These are phyloP conservation scores for Hypomesus transpacificus DNA, from an alignment of 2,113 vertebrate genomes.

Conservation along the genomic window DNA sequence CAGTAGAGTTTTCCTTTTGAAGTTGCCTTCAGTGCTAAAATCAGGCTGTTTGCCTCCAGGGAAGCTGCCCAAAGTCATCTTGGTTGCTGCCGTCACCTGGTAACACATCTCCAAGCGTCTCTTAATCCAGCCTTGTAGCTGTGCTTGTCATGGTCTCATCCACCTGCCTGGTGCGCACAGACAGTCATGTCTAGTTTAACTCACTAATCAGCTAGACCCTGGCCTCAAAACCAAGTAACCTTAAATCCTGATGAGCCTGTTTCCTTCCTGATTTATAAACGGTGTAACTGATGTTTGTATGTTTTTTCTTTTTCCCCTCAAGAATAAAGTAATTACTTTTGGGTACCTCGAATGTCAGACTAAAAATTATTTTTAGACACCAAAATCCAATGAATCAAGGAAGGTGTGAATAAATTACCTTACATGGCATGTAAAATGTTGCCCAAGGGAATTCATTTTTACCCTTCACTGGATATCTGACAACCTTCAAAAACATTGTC, in stretches of 20 bases:
- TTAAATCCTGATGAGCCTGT: conserved; percentile 58
- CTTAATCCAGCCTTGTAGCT: background rate
- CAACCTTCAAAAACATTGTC: no score
- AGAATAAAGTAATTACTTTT: conserved; percentile 74
- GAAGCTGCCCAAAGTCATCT: no score
- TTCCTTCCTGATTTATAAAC: conserved; percentile 63
- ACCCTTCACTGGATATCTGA: no score
- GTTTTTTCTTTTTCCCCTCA: conserved; percentile 46
- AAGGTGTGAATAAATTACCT: conserved; percentile 1
- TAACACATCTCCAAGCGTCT: background rate
- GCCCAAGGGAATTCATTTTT: no score
- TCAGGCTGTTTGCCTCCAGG: background rate
- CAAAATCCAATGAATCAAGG: conserved; percentile 18
- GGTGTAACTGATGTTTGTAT: conserved; percentile 70
- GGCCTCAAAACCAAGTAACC: conserved; percentile 38
- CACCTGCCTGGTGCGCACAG: no score
- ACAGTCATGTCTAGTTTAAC: conserved; percentile 27
- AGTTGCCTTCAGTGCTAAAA: background rate
- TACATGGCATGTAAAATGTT: no score
- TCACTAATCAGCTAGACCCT: conserved; percentile 43
- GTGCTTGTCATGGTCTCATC: background rate
- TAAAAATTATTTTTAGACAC: conserved; percentile 61
- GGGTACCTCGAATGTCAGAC: conserved; percentile 70
- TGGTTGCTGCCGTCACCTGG: no score
- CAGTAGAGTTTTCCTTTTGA: background rate